Conservation (phyloP, 2,888 invertebrate species). For the Scrobipalpa costella region DNA sequence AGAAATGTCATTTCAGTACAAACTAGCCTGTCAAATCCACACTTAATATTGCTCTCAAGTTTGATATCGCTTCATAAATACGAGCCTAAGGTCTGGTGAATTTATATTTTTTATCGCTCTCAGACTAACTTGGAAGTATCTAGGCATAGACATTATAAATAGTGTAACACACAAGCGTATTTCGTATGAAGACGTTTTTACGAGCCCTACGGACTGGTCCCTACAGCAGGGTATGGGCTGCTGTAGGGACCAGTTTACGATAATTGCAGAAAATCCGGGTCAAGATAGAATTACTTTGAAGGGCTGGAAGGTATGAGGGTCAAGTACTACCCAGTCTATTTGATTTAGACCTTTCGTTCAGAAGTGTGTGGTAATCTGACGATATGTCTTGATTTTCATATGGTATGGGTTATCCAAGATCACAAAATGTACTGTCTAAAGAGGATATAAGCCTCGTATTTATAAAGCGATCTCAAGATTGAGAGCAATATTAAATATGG, state of each 20-base stretch:
- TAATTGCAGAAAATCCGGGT: constrained; percentile 9
- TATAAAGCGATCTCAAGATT: no score
- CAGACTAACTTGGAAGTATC: no score
- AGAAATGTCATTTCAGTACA: no score
- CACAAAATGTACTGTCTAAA: no score
- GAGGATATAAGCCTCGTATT: no score
- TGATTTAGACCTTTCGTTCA: neutral
- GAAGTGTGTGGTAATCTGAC: neutral
- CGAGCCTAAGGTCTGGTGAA: no score
- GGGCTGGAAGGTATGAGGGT: constrained; percentile 7
- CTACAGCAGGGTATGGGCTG: no score
- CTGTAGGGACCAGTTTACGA: constrained; percentile 7
- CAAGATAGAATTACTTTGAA: constrained; percentile 16
- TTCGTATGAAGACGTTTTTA: constrained; percentile 12
- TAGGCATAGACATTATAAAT: neutral
- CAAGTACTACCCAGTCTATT: neutral
- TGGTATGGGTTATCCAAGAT: neutral
- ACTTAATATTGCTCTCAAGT: no score
- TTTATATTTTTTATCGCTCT: no score
- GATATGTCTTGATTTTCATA: neutral
- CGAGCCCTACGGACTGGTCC: constrained; percentile 3
- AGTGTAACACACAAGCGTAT: constrained; percentile 9
- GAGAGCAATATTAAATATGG: no score
- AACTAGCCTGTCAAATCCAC: no score
- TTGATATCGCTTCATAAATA: no score